Evolutionary conservation across 2,113 vertebrate species (phyloP).

Genomic region (Centropus unirufus): DNA sequence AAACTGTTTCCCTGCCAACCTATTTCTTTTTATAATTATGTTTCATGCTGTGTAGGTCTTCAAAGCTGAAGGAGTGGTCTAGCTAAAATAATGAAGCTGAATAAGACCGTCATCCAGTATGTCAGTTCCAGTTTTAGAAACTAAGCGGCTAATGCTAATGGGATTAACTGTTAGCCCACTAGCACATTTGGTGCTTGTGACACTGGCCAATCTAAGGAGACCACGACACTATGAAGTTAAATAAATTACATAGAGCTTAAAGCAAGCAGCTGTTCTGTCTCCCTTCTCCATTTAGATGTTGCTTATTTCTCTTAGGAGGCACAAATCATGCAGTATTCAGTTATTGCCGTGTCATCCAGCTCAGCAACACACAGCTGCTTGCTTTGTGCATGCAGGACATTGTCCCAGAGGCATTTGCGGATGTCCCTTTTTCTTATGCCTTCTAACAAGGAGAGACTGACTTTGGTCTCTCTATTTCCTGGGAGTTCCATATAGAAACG

Average conservation of each 20-base stretch:
- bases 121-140: slow-evolving; percentile 39
- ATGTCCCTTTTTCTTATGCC: neutral
- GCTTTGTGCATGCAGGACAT: neutral
- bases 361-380: neutral
- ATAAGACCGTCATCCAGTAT: slow-evolving; percentile 4
- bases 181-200: neutral
- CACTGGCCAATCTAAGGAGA: neutral
- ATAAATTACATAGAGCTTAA: slow-evolving; percentile 1
- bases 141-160: slow-evolving; percentile 55
- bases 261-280: slow-evolving; percentile 1
- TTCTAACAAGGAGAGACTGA: neutral
- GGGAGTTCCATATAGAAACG: neutral
- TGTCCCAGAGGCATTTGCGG: neutral
- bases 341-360: neutral
- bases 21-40: slow-evolving; percentile 2
- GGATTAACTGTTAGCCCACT: slow-evolving; percentile 48
- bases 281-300: neutral
- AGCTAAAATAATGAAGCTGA: slow-evolving; percentile 26
- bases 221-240: slow-evolving; percentile 13
- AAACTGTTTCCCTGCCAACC: neutral
- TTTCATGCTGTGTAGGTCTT: neutral
- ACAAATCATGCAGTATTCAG: neutral
- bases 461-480: neutral
- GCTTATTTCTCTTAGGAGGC: neutral
- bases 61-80: neutral